Evolutionary conservation across 2,888 invertebrate species (phyloP), one percentile per base, ranked within the genome.

Genomic region (Hydrotaea diabolus): DNA sequence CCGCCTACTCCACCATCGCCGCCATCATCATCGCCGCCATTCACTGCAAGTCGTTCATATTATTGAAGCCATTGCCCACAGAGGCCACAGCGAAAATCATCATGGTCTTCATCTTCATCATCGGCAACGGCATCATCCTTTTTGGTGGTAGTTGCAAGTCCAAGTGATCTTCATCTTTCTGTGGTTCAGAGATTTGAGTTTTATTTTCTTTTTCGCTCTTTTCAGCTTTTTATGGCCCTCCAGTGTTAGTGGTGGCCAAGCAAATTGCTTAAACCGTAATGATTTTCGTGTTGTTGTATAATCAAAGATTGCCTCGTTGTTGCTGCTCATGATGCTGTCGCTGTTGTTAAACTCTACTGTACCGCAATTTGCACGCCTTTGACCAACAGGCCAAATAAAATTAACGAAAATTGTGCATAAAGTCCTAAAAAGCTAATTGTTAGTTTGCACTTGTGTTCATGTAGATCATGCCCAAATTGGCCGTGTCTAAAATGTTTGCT

Each of bases 251-350:
- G 73, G 39, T 73, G 71, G 73, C 81, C 84, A 80, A 83, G 87
- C 83, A 86, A 86, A 87, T 86, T 87, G 85, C 87, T 86, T 85
- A 87, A 87, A 86, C 86, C 85, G 78, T 86, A 87, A 86, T 86
- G 87, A 86, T 87, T 87, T 87, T 86, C 86, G 81, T 82, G 85
- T 85, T 69, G 85, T 82, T 81, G 75, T 81, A 81, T 78, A 84
- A 84, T 84, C 84, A 84, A 84, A 84, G 84, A 84, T 84, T 84
- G 80, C 31, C 7, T 62, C 71, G 31, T 69, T 53, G 31, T 17
- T 72, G 59, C 11, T 66, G 64, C 11, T 49, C 57, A 2, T 64
- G 53, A 0, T 69, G 77, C 59, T 59, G 23, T 75, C 62, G n/a
- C 15, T 74, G 62, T 31, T 64, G 76, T 49, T 76, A 53, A 84